Conservation (phyloP, 2,888 invertebrate species). For the Loripinus fragilis region DNA sequence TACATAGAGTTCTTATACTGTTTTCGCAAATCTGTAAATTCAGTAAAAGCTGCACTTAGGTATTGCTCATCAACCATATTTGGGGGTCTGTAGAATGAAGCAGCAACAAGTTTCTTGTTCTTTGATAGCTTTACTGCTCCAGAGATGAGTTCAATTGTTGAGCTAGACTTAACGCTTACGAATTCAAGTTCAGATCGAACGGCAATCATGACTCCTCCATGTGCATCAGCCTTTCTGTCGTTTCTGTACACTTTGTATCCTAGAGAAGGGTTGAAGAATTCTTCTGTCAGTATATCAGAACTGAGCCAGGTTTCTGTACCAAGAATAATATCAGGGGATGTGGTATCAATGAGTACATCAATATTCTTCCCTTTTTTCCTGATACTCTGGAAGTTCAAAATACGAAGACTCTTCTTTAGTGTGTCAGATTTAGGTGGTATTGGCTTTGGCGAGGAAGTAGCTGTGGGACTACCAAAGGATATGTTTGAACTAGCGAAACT, state of each 20-base stretch:
- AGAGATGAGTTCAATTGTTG: too few relatives aligned
- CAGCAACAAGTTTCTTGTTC: neutral
- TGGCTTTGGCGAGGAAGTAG: neutral
- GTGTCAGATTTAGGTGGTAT: neutral
- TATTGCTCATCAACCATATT: conserved; percentile 19
- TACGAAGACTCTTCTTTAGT: neutral
- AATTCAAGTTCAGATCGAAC: neutral
- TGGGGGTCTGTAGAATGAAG: conserved; percentile 23
- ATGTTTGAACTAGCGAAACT: too few relatives aligned
- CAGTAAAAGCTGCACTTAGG: neutral
- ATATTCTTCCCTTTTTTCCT: conserved; percentile 24
- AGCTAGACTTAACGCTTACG: neutral
- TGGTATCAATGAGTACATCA: conserved; percentile 21
- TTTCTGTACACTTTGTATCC: too few relatives aligned
- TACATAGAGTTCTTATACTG: conserved; percentile 11
- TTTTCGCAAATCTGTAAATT: conserved; percentile 8
- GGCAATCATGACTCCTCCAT: too few relatives aligned
- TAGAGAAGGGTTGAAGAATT: neutral
- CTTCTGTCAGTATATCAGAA: neutral
- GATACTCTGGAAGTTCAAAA: conserved; percentile 29
- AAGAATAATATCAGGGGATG: too few relatives aligned
- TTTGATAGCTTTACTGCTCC: too few relatives aligned
- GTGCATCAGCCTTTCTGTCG: too few relatives aligned
- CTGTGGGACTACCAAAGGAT: neutral
- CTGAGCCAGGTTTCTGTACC: conserved; percentile 11